phyloP scores from a whole-genome alignment of 2,888 invertebrate species.

The Ypsolopha sequella region DNA sequence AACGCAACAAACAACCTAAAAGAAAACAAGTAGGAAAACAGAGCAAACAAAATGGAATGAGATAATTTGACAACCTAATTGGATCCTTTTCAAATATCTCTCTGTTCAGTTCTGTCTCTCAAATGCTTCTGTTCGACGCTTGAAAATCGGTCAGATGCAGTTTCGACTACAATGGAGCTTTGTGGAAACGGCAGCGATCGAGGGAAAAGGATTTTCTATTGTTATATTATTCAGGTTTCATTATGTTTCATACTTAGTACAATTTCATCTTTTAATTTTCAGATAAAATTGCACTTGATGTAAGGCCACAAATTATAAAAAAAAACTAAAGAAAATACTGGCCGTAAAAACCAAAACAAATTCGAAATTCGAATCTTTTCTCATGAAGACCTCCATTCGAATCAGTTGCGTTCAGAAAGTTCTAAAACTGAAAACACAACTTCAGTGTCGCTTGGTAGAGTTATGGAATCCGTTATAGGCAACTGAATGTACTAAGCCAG shows the following conservation, averaged over 20 bases:
- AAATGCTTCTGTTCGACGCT: slow-evolving; percentile 1
- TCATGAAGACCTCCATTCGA: not conserved
- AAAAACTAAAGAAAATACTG: slow-evolving; percentile 6
- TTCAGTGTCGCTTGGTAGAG: slow-evolving; percentile 18
- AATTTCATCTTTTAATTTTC: not conserved
- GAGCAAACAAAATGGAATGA: too few relatives aligned
- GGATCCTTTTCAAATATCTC: too few relatives aligned
- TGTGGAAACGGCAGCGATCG: not conserved
- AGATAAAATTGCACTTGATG: not conserved
- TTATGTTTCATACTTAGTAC: not conserved
- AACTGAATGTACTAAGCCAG: too few relatives aligned
- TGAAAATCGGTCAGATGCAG: slow-evolving; percentile 3
- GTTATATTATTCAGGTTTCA: not conserved
- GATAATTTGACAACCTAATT: too few relatives aligned
- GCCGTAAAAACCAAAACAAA: slow-evolving; percentile 9
- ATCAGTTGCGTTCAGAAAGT: slow-evolving; percentile 9
- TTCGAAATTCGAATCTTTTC: slow-evolving; percentile 8
- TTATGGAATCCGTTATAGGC: too few relatives aligned
- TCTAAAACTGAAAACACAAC: slow-evolving; percentile 19
- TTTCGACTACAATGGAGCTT: slow-evolving; percentile 1
- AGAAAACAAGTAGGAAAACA: too few relatives aligned
- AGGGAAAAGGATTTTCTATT: not conserved
- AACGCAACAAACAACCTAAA: too few relatives aligned
- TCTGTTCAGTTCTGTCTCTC: not conserved
- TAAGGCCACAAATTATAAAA: too few relatives aligned